Base-by-base conservation (phyloP, 2,797 vertebrate species). In the Meriones psammophilus region DNA sequence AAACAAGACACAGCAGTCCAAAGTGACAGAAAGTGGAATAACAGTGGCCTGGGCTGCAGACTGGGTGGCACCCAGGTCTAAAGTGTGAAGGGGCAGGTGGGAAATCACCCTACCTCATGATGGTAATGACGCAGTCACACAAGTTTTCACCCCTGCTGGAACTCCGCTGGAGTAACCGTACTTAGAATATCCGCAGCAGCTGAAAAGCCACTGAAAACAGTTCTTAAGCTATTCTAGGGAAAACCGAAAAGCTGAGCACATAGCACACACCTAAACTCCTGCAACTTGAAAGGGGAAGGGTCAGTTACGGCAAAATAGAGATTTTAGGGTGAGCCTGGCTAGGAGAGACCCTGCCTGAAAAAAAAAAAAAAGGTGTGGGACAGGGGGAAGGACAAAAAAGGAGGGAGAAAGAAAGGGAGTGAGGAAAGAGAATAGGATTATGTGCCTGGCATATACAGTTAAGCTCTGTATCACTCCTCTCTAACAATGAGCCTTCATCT, bases 151-250 rank as follows among this genome's bases (percentile, higher is more conserved):
- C 71, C 17, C 39, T 78, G 68, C 64, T 74, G 80, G 78, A 85
- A 84, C 9, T 91, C 28, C n/a, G 28, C 8, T 7, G 14, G n/a
- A 50, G 30, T n/a, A 88, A 28, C 17, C 33, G 17, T 39, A 39
- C 54, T 71, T 58, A 39, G 85, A 88, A 73, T 62, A 77, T 8
- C 22, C 26, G 39, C 79, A 84, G 50, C 9, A 62, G 30, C 36
- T 78, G 5, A 50, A 50, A 50, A 8, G 9, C 8, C 50, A 50
- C 50, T 50, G 50, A 50, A 50, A 50, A 71, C 17, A 84, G 33
- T 64, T 80, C 73, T 69, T 87, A 54, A 80, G 85, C 60, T 33
- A 92, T 56, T 56, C 20, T 89, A n/a, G 88, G 68, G 78, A 71
- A 91, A 91, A 56, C 1, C 54, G 36, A 42, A 3, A 86, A 14